Evolutionary conservation across 2,797 vertebrate species (phyloP), one percentile per base, ranked within the genome.

Genomic region (Limosa lapponica): DNA sequence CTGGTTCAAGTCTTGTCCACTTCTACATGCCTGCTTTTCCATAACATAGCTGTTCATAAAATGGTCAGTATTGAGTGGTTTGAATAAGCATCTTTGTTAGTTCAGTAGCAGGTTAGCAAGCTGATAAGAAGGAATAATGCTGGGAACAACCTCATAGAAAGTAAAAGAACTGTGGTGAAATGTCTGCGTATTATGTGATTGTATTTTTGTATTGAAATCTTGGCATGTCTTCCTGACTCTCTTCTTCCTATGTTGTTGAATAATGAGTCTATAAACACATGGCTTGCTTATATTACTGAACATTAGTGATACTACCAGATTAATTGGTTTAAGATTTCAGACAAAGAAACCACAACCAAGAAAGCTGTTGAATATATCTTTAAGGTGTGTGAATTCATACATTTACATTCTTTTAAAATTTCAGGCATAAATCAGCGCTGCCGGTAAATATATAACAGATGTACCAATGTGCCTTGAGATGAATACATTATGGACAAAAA

Each of bases 371-470:
- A 61, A 61, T 75, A 37, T 77, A 70, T 46, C 71, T 87, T 94
- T 52, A 82, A 86, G 39, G 11, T 69, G 6, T 43, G 67, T 61
- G 62, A 88, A 95, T 90, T 65, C 72, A 83, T 41, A 91, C 10
- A 79, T 91, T 86, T 65, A 15, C 30, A 85, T 89, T 55, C n/a
- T 81, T 88, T 37, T 18, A 90, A 89, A 86, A 73, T 46, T 77
- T 87, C 84, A 80, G 61, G 81, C 55, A 92, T 70, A 96, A 96
- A 81, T 57, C 36, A 83, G 6, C 43, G 49, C 54, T 80, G 66
- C 55, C 69, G 73, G 75, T 92, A 96, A 97, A 87, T 96, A 93
- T 70, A 77, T 79, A 98, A 95, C 97, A 97, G 97, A 97, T 97
- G 95, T 66, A 94, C 39, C 86, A 95, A 96, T 89, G 84, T 90